Conservation (phyloP, 2,797 vertebrate genomes). For the Karalla daura region DNA sequence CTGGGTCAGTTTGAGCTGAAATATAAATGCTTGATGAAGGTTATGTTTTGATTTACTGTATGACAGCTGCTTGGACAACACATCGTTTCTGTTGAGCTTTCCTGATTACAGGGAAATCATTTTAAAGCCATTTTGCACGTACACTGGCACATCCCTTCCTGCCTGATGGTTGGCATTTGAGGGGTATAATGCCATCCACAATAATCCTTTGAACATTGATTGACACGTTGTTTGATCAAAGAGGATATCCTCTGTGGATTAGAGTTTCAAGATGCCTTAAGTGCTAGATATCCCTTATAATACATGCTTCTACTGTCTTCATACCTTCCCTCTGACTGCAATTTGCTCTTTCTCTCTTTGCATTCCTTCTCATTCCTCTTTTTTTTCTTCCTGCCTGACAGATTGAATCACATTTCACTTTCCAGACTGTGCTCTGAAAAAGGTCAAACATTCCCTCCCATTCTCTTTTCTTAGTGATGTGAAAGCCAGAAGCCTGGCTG, state of each 20-base stretch:
- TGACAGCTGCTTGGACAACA: slow-evolving; percentile 18
- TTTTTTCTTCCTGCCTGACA: slow-evolving; percentile 64
- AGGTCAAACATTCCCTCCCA: slow-evolving; percentile 78
- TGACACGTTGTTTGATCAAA: slow-evolving; percentile 80
- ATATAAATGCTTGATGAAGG: slow-evolving; percentile 38
- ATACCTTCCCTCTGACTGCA: slow-evolving; percentile 41
- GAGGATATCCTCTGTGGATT: slow-evolving; percentile 69
- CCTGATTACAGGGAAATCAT: slow-evolving; percentile 32
- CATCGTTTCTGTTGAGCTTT: slow-evolving; percentile 10
- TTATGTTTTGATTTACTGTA: slow-evolving; percentile 45
- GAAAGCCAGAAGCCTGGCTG: slow-evolving; percentile 58
- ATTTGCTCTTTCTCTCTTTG: slow-evolving; percentile 52
- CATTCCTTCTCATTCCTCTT: slow-evolving; percentile 39
- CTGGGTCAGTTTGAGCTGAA: slow-evolving; percentile 32
- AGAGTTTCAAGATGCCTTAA: slow-evolving; percentile 58
- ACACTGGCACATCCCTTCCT: slow-evolving; percentile 32
- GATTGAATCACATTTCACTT: slow-evolving; percentile 80
- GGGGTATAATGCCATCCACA: slow-evolving; percentile 64
- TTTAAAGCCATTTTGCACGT: slow-evolving; percentile 47
- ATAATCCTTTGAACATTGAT: slow-evolving; percentile 75
- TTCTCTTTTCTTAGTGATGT: slow-evolving; percentile 69
- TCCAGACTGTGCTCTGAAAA: slow-evolving; percentile 72
- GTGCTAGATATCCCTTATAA: slow-evolving; percentile 56
- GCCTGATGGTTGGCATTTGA: slow-evolving; percentile 64
- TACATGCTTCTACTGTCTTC: slow-evolving; percentile 49